Base-by-base conservation (phyloP, 2,888 invertebrate species). In the Rhogogaster chlorosoma region DNA sequence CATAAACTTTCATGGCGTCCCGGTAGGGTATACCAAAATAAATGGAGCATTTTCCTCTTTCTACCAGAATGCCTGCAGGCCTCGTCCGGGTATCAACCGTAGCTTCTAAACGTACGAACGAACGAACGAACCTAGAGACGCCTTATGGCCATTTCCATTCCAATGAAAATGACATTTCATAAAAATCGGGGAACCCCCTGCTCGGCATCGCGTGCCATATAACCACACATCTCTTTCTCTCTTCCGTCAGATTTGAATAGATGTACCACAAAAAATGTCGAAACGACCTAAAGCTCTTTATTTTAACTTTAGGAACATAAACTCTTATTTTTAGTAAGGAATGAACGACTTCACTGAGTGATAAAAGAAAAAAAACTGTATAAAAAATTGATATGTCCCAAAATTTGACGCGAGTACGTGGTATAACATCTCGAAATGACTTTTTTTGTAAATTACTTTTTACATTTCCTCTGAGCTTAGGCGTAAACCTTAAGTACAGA, bases 1-100 rank as follows among this genome's bases (percentile, higher is more conserved):
- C 45, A 83, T 83, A 83, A 83, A 83, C 83, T 83, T 83, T 83
- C 83, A 67, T 70, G 83, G 70, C 70, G 67, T 64, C 83, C 83
- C 83, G 18, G 70, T 83, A 80, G 80, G 80, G 80, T 83, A 29
- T 32, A 29, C 64, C 38, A 32, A 83, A 83, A 83, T 83, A 83
- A 83, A 83, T 67, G 67, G 80, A 80, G 36, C 80, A 32, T 61
- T 80, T 77, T 77, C 26, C 53, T 77, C 77, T 32, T 49, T n/a
- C 9, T 77, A 29, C 77, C 29, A 77, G 32, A 77, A 77, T 45
- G 77, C 18, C 29, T 53, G 45, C 10, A 32, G 45, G 77, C 77
- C 29, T 77, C 53, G 49, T 32, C 26, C 38, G 26, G 57, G 57
- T 78, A 78, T 61, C 53, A 57, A 57, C 53, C 53, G 38, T 38